phyloP scores from a whole-genome alignment of 2,797 vertebrate species.

The Galaxias olidus region DNA sequence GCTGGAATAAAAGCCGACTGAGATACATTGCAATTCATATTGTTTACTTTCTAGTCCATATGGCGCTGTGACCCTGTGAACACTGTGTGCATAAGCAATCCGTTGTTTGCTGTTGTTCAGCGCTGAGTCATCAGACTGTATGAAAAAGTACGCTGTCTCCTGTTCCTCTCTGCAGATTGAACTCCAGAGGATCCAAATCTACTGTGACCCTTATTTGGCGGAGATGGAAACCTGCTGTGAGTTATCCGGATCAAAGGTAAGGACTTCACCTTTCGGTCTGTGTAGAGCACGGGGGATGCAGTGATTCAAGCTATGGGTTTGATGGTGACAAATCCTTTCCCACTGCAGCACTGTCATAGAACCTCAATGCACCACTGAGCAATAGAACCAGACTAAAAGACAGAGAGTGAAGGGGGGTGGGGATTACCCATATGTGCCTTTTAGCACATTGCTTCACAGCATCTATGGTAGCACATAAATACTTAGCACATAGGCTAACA shows the following conservation, averaged over 20 bases:
- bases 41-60: background rate
- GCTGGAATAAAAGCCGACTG: background rate
- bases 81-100: slow-evolving; percentile 4
- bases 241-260: slow-evolving; percentile 82
- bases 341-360: no score
- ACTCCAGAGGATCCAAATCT: slow-evolving; percentile 85
- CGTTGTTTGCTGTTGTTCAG: slow-evolving; percentile 3
- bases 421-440: no score
- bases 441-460: no score
- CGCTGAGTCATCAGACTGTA: background rate
- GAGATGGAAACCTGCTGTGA: slow-evolving; percentile 88
- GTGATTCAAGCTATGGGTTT: no score
- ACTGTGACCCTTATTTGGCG: slow-evolving; percentile 85
- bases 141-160: slow-evolving; percentile 17
- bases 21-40: background rate
- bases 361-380: no score
- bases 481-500: slow-evolving; percentile 27
- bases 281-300: no score
- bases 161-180: slow-evolving; percentile 84
- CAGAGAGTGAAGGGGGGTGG: no score
- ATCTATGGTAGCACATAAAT: no score
- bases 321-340: no score
- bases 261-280: background rate
- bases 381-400: no score
- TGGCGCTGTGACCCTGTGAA: background rate